Evolutionary conservation across 2,888 invertebrate genomes (phyloP).

Genomic region (Cotesia congregata): DNA sequence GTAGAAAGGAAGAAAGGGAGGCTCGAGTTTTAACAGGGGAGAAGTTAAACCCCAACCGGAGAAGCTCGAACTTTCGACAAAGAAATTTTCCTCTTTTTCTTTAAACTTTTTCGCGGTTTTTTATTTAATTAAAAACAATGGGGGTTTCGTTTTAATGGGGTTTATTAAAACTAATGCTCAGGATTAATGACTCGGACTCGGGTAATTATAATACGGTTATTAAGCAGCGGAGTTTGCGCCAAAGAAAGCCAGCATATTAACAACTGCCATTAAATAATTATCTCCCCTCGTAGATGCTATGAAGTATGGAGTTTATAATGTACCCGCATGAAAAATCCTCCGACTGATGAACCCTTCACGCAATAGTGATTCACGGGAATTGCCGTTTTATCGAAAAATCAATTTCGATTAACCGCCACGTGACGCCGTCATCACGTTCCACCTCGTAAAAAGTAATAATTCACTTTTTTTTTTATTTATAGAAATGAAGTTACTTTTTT

Average conservation of each 20-base stretch:
- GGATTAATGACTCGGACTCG: not conserved
- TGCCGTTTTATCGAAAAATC: conserved; percentile 58
- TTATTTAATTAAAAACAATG: not conserved
- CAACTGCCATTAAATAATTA: conserved; percentile 49
- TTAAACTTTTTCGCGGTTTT: not conserved
- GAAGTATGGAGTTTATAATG: conserved; percentile 7
- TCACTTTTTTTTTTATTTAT: not conserved
- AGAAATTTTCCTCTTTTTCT: conserved; percentile 15
- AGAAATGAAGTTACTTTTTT: conserved; percentile 4
- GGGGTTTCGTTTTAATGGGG: not conserved
- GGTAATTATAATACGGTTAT: not conserved
- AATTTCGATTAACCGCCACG: conserved; percentile 51
- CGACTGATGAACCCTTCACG: conserved; percentile 36
- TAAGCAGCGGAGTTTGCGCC: not conserved
- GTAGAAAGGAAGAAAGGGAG: conserved; percentile 26
- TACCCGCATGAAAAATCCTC: conserved; percentile 37
- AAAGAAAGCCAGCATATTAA: conserved; percentile 37
- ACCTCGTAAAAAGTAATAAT: conserved; percentile 30
- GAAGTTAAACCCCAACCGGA: conserved; percentile 18
- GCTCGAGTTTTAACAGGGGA: conserved; percentile 29
- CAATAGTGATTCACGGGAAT: conserved; percentile 57
- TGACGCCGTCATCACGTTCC: conserved; percentile 50
- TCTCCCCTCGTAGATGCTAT: conserved; percentile 47
- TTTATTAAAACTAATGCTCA: not conserved
- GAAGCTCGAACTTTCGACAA: conserved; percentile 6